These are phyloP conservation scores for Drosophila birchii DNA, from an alignment of 2,888 invertebrate genomes.

Conservation along the genomic window DNA sequence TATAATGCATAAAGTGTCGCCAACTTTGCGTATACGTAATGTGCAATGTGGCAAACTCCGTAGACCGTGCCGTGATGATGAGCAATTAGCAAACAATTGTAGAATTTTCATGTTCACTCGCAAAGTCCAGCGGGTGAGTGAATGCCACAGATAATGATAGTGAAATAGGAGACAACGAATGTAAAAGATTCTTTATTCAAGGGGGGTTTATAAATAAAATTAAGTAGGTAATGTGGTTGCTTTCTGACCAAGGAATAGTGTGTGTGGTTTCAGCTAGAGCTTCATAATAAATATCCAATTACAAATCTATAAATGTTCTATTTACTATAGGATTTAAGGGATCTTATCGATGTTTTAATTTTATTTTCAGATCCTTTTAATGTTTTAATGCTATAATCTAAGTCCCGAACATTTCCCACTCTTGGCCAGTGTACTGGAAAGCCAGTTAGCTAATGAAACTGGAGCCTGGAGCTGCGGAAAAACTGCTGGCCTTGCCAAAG, in stretches of 20 bases:
- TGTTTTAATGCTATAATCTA: too few species aligned
- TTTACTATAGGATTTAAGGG: background rate
- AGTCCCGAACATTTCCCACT: background rate
- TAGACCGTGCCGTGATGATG: conserved; percentile 60
- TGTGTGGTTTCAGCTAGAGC: background rate
- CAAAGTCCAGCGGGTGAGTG: conserved; percentile 37
- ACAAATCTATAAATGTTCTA: too few species aligned
- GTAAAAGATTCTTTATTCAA: conserved; percentile 1
- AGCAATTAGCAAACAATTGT: conserved; percentile 78
- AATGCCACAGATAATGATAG: conserved; percentile 23
- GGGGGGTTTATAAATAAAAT: background rate
- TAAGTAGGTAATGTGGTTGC: background rate
- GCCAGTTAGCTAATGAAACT: conserved; percentile 24
- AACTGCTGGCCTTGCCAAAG: conserved; percentile 61
- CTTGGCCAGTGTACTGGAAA: background rate
- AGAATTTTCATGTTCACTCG: conserved; percentile 66
- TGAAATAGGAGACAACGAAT: conserved; percentile 33
- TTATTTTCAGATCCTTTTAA: too few species aligned
- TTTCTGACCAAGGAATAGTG: background rate
- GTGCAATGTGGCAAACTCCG: conserved; percentile 46
- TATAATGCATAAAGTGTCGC: conserved; percentile 68
- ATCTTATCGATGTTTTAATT: background rate
- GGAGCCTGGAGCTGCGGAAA: conserved; percentile 24
- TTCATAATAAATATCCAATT: background rate
- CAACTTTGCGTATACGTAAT: conserved; percentile 73